These are phyloP conservation scores for Diceros bicornis DNA, from an alignment of 2,797 vertebrate genomes.

Conservation along the genomic window DNA sequence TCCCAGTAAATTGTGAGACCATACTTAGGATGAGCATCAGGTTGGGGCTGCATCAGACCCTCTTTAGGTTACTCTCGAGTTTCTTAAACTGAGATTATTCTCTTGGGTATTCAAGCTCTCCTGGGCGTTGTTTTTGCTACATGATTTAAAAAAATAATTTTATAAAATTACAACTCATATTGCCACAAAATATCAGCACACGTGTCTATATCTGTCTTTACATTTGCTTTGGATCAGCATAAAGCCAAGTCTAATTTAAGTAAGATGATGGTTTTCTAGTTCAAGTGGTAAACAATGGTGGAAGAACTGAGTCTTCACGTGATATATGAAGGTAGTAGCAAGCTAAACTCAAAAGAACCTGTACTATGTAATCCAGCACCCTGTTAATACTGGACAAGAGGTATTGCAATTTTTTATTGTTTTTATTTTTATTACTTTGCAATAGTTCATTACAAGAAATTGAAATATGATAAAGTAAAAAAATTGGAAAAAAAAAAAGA, in stretches of 20 bases:
- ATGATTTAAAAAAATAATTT: neutral
- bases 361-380: accelerated
- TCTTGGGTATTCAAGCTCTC: neutral
- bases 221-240: neutral
- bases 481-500: neutral
- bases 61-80: neutral
- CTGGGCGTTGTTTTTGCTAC: neutral
- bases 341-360: neutral
- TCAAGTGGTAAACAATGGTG: neutral
- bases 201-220: neutral
- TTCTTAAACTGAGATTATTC: neutral
- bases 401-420: neutral
- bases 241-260: neutral
- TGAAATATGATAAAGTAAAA: neutral
- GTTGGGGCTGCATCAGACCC: neutral
- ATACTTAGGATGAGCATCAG: neutral
- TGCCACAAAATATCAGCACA: neutral
- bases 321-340: neutral
- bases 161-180: neutral
- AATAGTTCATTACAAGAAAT: neutral
- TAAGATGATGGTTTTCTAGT: neutral
- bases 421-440: neutral
- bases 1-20: neutral
- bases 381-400: neutral
- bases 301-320: neutral